Percentiles rank a stretch among this genome's conserved stretches.
Conservation (phyloP, 2,888 invertebrate genomes). For the Asteroscopus sphinx region DNA sequence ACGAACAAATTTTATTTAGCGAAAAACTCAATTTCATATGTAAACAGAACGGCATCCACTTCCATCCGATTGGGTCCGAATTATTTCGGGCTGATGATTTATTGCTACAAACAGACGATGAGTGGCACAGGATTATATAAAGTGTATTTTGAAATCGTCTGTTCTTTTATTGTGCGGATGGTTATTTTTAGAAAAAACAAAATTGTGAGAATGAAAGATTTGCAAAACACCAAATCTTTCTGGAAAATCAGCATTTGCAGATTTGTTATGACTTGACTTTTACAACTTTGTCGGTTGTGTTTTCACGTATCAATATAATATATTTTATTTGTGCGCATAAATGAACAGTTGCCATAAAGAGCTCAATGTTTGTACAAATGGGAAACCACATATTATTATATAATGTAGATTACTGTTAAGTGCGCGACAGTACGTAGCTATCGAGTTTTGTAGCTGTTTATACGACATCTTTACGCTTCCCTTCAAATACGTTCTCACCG, state of each 20-base stretch:
- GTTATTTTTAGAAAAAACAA: slow-evolving; percentile 20
- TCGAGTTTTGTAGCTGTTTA: slow-evolving; percentile 61
- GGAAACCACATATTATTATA: slow-evolving; percentile 38
- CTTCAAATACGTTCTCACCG: slow-evolving; percentile 69
- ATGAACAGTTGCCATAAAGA: slow-evolving; percentile 49
- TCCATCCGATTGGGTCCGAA: slow-evolving; percentile 59
- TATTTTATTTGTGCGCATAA: slow-evolving; percentile 42
- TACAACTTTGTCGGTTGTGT: slow-evolving; percentile 42
- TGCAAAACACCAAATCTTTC: slow-evolving; percentile 24
- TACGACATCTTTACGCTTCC: slow-evolving; percentile 65
- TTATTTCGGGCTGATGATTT: slow-evolving; percentile 62
- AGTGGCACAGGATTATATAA: slow-evolving; percentile 41
- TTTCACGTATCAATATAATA: slow-evolving; percentile 42
- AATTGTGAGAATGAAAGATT: slow-evolving; percentile 22
- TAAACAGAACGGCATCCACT: slow-evolving; percentile 67
- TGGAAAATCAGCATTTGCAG: slow-evolving; percentile 20
- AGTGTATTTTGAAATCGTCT: slow-evolving; percentile 26
- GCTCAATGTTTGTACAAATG: slow-evolving; percentile 34
- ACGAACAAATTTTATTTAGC: slow-evolving; percentile 72
- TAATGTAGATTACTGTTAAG: slow-evolving; percentile 46
- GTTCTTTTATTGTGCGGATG: slow-evolving; percentile 1
- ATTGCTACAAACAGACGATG: slow-evolving; percentile 54
- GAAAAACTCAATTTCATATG: slow-evolving; percentile 76
- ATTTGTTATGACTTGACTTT: slow-evolving; percentile 41
- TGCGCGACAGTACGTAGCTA: slow-evolving; percentile 38